Percentiles rank a stretch among this genome's conserved stretches.
Conservation (phyloP, 2,113 vertebrate species). For the Menidia beryllina region DNA sequence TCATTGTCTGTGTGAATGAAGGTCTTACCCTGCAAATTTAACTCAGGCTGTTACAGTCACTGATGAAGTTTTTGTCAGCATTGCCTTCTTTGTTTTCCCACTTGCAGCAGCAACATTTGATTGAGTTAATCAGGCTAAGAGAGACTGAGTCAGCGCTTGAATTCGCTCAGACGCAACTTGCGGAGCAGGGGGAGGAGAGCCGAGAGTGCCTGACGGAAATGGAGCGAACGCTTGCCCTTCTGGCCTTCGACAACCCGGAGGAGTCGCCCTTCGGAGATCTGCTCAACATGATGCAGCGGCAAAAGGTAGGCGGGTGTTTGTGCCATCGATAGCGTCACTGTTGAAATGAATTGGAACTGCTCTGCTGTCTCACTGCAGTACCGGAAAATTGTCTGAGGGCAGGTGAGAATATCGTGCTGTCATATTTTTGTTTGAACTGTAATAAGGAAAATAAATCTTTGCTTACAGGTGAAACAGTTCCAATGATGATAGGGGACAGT, state of each 20-base stretch:
- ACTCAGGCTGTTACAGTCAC: background rate
- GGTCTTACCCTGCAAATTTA: background rate
- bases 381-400: background rate
- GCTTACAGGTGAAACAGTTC: background rate
- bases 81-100: conserved; percentile 2
- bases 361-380: background rate
- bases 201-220: conserved; percentile 97
- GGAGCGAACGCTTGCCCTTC: conserved; percentile 94
- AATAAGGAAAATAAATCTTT: background rate
- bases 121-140: conserved; percentile 96
- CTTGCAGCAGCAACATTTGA: conserved; percentile 95
- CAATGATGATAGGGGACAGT: too few species aligned
- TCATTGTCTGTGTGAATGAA: too few species aligned
- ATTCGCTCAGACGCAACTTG: conserved; percentile 97
- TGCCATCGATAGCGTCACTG: accelerated
- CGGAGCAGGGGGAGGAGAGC: conserved; percentile 98
- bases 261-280: conserved; percentile 98
- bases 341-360: background rate
- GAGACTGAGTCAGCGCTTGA: conserved; percentile 98
- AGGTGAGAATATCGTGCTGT: background rate
- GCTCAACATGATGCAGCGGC: conserved; percentile 98
- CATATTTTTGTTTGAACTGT: background rate
- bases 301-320: conserved; percentile 80
- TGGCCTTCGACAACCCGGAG: conserved; percentile 97
- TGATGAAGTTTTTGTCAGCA: conserved; percentile 2